These are phyloP conservation scores for Nestor notabilis DNA, from an alignment of 2,113 vertebrate genomes.

Conservation along the genomic window DNA sequence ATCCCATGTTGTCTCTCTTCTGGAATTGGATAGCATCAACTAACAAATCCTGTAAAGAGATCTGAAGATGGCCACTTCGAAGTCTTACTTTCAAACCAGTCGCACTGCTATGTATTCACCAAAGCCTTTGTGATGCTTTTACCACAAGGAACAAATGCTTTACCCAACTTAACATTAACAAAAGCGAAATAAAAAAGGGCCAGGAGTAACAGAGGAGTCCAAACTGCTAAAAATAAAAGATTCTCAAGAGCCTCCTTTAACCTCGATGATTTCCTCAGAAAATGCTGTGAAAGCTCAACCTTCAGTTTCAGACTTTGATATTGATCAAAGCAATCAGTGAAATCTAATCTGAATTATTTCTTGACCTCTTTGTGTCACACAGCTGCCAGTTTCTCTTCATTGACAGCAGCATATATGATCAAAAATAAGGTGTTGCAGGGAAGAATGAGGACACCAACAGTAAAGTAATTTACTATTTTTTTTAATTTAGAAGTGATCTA, in stretches of 20 bases:
- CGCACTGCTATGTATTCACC: neutral
- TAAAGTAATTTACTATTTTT: neutral
- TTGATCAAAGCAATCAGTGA: neutral
- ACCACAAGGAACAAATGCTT: neutral
- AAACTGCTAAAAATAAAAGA: neutral
- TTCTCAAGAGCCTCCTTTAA: neutral
- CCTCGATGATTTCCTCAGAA: neutral
- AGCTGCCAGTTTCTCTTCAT: neutral
- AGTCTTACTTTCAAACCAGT: neutral
- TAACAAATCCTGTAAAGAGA: neutral
- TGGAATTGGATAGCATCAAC: accelerated
- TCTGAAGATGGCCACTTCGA: neutral
- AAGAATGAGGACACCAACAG: neutral
- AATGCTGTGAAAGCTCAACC: neutral
- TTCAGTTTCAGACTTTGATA: slow-evolving; percentile 15
- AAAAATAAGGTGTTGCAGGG: slow-evolving; percentile 21
- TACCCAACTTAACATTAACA: neutral
- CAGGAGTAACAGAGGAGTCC: neutral
- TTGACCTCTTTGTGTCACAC: neutral
- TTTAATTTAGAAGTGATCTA: neutral
- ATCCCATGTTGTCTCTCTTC: neutral
- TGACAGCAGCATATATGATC: neutral
- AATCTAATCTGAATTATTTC: neutral
- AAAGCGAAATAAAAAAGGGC: neutral
- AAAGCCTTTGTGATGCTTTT: neutral